Percentiles rank a stretch among this genome's conserved stretches.
These are phyloP conservation scores for Mellilla xanthometata DNA, from an alignment of 2,888 invertebrate species.

Conservation along the genomic window DNA sequence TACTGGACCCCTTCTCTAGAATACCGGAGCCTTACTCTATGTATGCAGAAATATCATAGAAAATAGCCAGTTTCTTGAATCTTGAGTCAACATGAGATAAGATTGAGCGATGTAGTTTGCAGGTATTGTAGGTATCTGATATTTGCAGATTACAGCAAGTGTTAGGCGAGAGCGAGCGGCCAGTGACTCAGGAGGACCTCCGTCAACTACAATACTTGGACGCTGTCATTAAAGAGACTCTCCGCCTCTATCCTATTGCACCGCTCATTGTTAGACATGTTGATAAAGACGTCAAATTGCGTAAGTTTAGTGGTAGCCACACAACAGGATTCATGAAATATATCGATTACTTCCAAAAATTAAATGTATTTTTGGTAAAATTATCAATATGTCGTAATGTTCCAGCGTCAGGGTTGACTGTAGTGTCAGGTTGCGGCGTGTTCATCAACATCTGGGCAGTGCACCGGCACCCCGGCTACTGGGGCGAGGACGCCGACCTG, in stretches of 20 bases:
- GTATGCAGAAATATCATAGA: too few species aligned
- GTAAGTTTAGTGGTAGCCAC: background rate
- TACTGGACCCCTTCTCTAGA: too few species aligned
- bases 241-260: background rate
- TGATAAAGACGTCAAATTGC: background rate
- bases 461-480: constrained; percentile 52
- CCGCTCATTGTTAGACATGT: background rate
- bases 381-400: too few species aligned
- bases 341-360: too few species aligned
- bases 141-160: background rate
- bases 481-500: constrained; percentile 51
- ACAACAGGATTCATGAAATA: background rate
- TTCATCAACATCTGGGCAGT: constrained; percentile 45
- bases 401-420: constrained; percentile 42
- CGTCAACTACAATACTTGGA: background rate
- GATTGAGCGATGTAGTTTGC: too few species aligned
- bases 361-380: too few species aligned
- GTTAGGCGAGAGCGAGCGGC: background rate
- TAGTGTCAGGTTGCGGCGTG: constrained; percentile 35
- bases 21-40: too few species aligned
- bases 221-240: background rate
- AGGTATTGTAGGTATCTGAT: too few species aligned
- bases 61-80: too few species aligned
- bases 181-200: background rate
- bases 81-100: too few species aligned